A percentile compares a stretch with the other conserved stretches of the same genome.
phyloP scores from a whole-genome alignment of 2,888 invertebrate genomes.

The Melikaiella ostensackeni region DNA sequence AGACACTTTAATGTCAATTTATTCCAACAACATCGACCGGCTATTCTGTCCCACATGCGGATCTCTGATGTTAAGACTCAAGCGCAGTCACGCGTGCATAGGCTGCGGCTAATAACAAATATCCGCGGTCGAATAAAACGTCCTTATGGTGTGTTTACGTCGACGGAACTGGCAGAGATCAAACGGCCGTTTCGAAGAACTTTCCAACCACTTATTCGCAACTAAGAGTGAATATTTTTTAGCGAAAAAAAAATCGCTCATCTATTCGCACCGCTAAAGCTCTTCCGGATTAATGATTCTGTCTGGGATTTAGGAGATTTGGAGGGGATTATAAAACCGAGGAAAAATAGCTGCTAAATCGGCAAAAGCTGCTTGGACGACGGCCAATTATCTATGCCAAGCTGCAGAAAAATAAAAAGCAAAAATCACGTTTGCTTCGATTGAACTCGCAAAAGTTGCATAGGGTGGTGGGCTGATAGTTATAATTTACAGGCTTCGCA shows the following conservation, averaged over 20 bases:
- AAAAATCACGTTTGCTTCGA: background rate
- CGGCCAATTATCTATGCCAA: background rate
- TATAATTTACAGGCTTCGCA: no score
- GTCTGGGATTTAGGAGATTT: background rate
- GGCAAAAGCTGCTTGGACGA: background rate
- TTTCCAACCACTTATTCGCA: background rate
- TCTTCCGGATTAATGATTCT: background rate
- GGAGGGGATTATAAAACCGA: background rate
- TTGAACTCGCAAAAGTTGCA: background rate
- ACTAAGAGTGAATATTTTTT: background rate
- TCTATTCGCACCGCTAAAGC: background rate
- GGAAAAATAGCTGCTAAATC: background rate
- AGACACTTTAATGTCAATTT: constrained; percentile 21
- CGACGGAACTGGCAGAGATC: background rate
- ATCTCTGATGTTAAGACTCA: background rate
- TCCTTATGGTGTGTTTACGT: background rate
- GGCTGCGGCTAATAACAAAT: constrained; percentile 13
- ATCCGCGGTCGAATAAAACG: constrained; percentile 12
- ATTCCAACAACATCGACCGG: constrained; percentile 12
- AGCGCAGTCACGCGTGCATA: constrained; percentile 18
- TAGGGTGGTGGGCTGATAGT: no score
- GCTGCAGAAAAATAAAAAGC: background rate
- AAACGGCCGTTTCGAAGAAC: constrained; percentile 18
- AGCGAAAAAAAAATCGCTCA: background rate
- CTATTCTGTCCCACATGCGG: background rate